These are phyloP conservation scores for Bugula neritina DNA, from an alignment of 2,888 invertebrate species.

Conservation along the genomic window DNA sequence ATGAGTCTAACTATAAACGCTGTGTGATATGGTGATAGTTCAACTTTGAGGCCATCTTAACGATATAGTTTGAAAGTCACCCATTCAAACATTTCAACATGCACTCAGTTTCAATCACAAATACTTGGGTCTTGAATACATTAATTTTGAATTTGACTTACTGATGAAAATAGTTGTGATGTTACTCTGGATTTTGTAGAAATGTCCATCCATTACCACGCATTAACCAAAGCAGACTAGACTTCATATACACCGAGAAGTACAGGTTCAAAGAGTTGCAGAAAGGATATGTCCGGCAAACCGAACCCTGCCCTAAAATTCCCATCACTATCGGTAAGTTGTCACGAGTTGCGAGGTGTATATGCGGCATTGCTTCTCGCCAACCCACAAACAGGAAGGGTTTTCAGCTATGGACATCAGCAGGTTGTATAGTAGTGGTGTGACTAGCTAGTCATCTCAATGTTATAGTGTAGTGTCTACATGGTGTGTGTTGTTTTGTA, in stretches of 20 bases:
- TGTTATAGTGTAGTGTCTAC: too few species aligned
- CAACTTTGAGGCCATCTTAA: too few species aligned
- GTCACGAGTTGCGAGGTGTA: not conserved
- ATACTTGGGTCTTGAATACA: not conserved
- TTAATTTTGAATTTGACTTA: not conserved
- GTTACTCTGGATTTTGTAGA: too few species aligned
- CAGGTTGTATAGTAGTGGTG: too few species aligned
- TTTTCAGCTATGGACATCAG: too few species aligned
- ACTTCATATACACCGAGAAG: not conserved
- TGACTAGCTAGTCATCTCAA: too few species aligned
- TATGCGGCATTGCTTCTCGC: not conserved
- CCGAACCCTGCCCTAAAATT: not conserved
- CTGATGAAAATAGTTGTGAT: too few species aligned
- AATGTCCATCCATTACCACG: conserved; percentile 4
- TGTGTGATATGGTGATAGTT: too few species aligned
- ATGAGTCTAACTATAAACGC: too few species aligned
- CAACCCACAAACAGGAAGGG: too few species aligned
- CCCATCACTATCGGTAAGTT: not conserved
- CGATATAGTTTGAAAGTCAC: too few species aligned
- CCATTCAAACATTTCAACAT: not conserved
- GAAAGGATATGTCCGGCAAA: not conserved
- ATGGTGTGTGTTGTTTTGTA: too few species aligned
- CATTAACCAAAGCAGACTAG: conserved; percentile 2
- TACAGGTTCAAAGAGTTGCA: not conserved
- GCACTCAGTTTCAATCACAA: not conserved